phyloP scores from a whole-genome alignment of 1,140 invertebrate genomes.

The Eriocheir sinensis region DNA sequence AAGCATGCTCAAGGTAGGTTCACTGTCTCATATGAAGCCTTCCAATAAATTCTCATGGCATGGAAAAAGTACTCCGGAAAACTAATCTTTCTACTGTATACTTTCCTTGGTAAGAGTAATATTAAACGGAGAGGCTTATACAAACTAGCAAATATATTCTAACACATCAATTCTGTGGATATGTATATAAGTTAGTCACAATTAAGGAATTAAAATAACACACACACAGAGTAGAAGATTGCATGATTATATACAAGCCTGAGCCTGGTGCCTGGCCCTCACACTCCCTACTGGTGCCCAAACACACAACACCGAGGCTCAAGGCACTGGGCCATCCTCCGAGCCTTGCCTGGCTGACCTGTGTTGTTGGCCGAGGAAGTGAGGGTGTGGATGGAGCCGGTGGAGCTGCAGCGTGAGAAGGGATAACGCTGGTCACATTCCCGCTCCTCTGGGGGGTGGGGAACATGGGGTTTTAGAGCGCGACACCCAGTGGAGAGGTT shows the following conservation, averaged over 20 bases:
- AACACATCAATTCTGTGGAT: no score
- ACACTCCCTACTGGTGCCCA: background rate
- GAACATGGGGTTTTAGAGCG: background rate
- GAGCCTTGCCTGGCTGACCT: slow-evolving; percentile 83
- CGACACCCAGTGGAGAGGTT: background rate
- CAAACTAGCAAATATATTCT: no score
- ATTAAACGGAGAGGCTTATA: no score
- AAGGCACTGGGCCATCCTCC: background rate
- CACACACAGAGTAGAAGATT: background rate
- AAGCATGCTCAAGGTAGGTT: no score
- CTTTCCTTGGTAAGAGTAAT: no score
- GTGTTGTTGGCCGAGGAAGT: slow-evolving; percentile 94
- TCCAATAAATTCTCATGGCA: no score
- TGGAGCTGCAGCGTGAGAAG: slow-evolving; percentile 91
- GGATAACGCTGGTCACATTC: slow-evolving; percentile 80
- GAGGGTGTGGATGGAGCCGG: slow-evolving; percentile 91
- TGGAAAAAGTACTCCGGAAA: no score
- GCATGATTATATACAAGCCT: background rate
- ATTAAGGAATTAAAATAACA: background rate
- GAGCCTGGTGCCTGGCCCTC: background rate
- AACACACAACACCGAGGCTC: background rate
- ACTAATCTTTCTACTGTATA: no score
- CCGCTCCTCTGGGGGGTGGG: slow-evolving; percentile 63
- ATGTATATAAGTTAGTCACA: background rate
- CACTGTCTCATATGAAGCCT: no score